These are phyloP conservation scores for Drosophila gaucha DNA, from an alignment of 2,888 invertebrate species.

Conservation along the genomic window DNA sequence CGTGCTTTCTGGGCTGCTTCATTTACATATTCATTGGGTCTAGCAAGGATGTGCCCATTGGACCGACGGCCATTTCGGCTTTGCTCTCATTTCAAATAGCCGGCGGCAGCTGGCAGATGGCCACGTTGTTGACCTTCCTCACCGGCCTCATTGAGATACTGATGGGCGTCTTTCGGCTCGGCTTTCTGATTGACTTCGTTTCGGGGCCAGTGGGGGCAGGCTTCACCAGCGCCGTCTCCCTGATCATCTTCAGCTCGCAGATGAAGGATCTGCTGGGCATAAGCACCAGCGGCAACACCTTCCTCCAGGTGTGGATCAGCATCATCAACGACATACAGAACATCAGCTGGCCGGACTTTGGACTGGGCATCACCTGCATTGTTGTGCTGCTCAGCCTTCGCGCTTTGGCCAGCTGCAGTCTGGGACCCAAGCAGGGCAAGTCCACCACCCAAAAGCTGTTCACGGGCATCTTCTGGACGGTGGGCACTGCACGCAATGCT, in stretches of 20 bases:
- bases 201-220: slow-evolving; percentile 95
- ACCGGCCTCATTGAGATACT: slow-evolving; percentile 90
- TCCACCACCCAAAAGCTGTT: slow-evolving; percentile 87
- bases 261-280: slow-evolving; percentile 93
- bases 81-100: slow-evolving; percentile 93
- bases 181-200: slow-evolving; percentile 95
- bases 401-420: slow-evolving; percentile 89
- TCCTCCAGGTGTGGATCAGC: slow-evolving; percentile 91
- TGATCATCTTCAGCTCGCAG: slow-evolving; percentile 95
- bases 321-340: slow-evolving; percentile 89
- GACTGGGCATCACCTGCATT: slow-evolving; percentile 91
- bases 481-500: slow-evolving; percentile 93
- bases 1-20: slow-evolving; percentile 95
- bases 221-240: slow-evolving; percentile 95
- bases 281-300: slow-evolving; percentile 90
- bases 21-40: slow-evolving; percentile 95
- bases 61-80: slow-evolving; percentile 96
- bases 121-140: slow-evolving; percentile 91
- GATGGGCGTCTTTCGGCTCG: slow-evolving; percentile 93
- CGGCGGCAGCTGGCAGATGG: slow-evolving; percentile 87
- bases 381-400: slow-evolving; percentile 90
- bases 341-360: slow-evolving; percentile 90
- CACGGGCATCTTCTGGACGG: slow-evolving; percentile 90
- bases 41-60: slow-evolving; percentile 96
- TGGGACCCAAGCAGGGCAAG: slow-evolving; percentile 87